Conservation (phyloP, 2,888 invertebrate genomes). For the Polydrusus cervinus region DNA sequence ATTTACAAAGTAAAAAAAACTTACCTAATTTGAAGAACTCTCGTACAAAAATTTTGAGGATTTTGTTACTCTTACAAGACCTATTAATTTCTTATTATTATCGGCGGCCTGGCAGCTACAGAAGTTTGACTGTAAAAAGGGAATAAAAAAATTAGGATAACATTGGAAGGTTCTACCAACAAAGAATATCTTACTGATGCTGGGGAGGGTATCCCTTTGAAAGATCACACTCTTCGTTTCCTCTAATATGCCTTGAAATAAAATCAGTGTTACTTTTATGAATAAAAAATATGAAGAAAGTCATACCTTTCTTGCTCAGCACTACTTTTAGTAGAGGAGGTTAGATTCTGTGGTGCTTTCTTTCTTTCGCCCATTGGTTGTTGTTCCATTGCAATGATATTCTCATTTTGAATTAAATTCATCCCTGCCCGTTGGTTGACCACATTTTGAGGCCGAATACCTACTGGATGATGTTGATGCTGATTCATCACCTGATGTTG, state of each 20-base stretch:
- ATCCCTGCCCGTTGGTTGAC: background rate
- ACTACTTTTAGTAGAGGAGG: background rate
- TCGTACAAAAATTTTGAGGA: conserved; percentile 31
- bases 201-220: conserved; percentile 52
- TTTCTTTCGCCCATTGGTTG: background rate
- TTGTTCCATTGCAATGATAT: background rate
- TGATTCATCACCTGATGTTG: conserved; percentile 5
- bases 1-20: background rate
- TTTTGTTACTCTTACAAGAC: conserved; percentile 10
- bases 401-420: background rate
- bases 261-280: background rate
- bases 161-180: background rate
- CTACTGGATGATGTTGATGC: too few species aligned
- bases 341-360: too few species aligned
- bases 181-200: conserved; percentile 31
- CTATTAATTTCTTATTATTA: conserved; percentile 41
- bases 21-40: conserved; percentile 10
- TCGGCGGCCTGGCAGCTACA: conserved; percentile 38
- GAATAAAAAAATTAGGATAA: background rate
- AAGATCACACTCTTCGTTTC: conserved; percentile 30
- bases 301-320: background rate
- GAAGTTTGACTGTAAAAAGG: conserved; percentile 38
- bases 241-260: conserved; percentile 12
- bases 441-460: conserved; percentile 6
- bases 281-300: background rate